Conservation (phyloP, 2,888 invertebrate species). For the Athalia circularis region DNA sequence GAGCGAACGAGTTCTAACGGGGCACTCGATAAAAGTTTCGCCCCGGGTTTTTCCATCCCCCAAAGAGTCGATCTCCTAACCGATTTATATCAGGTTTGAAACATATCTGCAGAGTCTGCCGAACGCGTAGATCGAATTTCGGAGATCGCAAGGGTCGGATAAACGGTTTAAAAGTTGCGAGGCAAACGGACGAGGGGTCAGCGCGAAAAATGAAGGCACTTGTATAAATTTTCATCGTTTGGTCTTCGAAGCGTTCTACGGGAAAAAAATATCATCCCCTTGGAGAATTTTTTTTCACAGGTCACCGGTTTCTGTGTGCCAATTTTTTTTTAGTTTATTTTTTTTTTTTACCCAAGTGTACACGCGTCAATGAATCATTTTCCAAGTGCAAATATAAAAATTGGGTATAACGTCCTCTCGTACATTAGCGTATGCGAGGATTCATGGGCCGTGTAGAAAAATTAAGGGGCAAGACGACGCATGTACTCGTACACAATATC, state of each 20-base stretch:
- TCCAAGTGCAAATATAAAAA: too few relatives aligned
- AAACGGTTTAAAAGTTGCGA: conserved; percentile 33
- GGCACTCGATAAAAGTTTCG: conserved; percentile 39
- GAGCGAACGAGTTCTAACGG: conserved; percentile 28
- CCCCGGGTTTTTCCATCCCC: conserved; percentile 18
- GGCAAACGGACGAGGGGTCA: conserved; percentile 19
- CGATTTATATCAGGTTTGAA: conserved; percentile 41
- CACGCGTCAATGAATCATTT: too few relatives aligned
- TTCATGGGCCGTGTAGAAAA: neutral
- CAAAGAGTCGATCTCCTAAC: conserved; percentile 32
- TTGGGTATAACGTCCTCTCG: too few relatives aligned
- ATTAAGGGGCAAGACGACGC: conserved; percentile 7
- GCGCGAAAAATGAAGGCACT: conserved; percentile 46
- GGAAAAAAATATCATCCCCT: neutral
- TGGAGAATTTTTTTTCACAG: too few relatives aligned
- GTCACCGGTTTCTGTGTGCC: too few relatives aligned
- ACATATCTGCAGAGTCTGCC: conserved; percentile 39
- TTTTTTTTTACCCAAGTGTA: too few relatives aligned
- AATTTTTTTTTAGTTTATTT: too few relatives aligned
- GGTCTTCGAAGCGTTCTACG: conserved; percentile 10
- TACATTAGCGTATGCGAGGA: too few relatives aligned
- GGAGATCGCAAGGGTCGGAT: conserved; percentile 41
- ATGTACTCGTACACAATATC: conserved; percentile 6
- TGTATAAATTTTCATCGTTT: conserved; percentile 29
- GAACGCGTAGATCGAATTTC: conserved; percentile 39